phyloP scores from a whole-genome alignment of 2,113 vertebrate genomes.

The Boulengerochromis microlepis region DNA sequence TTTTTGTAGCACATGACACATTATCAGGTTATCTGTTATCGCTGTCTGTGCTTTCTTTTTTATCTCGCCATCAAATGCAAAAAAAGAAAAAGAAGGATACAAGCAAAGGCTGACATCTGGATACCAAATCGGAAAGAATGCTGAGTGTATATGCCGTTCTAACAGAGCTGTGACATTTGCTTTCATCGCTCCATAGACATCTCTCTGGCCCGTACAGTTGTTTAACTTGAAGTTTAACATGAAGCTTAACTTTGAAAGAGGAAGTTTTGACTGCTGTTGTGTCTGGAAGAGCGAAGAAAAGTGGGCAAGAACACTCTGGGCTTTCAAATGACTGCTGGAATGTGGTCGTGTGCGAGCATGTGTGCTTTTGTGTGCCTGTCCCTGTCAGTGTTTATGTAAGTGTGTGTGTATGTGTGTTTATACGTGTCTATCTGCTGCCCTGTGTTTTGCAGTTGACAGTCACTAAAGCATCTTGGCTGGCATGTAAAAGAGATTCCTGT shows the following conservation, averaged over 20 bases:
- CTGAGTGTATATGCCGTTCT: not conserved
- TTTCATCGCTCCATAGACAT: conserved; percentile 17
- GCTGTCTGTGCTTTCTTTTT: not conserved
- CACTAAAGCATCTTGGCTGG: conserved; percentile 50
- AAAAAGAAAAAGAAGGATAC: not conserved
- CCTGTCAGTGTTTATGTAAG: not conserved
- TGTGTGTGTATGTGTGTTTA: conserved; percentile 36
- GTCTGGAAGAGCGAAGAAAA: conserved; percentile 56
- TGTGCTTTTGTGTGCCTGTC: not conserved
- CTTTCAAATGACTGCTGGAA: conserved; percentile 49
- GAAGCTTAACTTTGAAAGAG: conserved; percentile 23
- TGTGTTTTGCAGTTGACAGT: conserved; percentile 41
- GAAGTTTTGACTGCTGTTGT: conserved; percentile 60
- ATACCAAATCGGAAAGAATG: conserved; percentile 22
- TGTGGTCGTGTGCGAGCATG: conserved; percentile 46
- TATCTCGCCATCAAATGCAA: not conserved
- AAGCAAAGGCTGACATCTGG: conserved; percentile 34
- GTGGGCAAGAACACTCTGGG: conserved; percentile 35
- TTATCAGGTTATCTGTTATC: not conserved
- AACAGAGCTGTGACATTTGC: conserved; percentile 21
- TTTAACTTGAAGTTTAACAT: conserved; percentile 49
- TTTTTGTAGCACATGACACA: not conserved
- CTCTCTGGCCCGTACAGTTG: conserved; percentile 9
- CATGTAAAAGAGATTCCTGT: conserved; percentile 46
- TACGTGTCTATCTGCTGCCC: conserved; percentile 34